A percentile compares a stretch with the other conserved stretches of the same genome.
Evolutionary conservation across 2,888 invertebrate species (phyloP).

Genomic region (Oligia latruncula): DNA sequence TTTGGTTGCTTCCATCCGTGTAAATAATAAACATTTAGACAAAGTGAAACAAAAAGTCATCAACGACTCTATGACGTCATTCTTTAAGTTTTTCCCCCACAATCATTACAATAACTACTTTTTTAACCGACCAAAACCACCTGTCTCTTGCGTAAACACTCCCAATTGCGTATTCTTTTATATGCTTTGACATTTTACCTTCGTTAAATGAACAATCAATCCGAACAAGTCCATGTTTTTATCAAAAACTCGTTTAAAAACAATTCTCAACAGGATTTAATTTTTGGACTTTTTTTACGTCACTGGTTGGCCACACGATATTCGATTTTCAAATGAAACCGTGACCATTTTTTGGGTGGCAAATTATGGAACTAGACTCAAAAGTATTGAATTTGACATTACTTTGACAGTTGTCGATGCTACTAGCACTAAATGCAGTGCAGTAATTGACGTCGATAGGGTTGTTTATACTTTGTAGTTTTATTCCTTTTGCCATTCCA

Average conservation of each 20-base stretch:
- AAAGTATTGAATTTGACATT: slow-evolving; percentile 6
- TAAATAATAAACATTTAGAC: background rate
- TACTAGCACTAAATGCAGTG: background rate
- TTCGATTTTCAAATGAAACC: slow-evolving; percentile 19
- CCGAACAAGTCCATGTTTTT: slow-evolving; percentile 10
- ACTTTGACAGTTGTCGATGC: background rate
- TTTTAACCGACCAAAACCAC: slow-evolving; percentile 26
- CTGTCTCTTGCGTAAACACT: slow-evolving; percentile 25
- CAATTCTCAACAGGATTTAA: background rate
- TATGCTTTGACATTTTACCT: slow-evolving; percentile 32
- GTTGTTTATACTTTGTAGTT: too few relatives aligned
- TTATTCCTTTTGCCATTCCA: background rate
- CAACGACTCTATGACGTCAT: slow-evolving; percentile 31
- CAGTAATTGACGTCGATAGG: background rate
- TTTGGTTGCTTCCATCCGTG: background rate
- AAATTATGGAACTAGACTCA: background rate
- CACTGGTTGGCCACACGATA: slow-evolving; percentile 3
- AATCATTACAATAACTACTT: slow-evolving; percentile 9
- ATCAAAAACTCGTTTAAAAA: background rate
- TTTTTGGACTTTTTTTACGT: background rate
- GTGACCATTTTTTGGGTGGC: too few relatives aligned
- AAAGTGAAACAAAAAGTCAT: slow-evolving; percentile 17
- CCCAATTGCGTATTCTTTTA: slow-evolving; percentile 21
- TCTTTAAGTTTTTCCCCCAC: slow-evolving; percentile 17
- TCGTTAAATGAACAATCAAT: slow-evolving; percentile 11